These are phyloP conservation scores for Procavia capensis DNA, from an alignment of 2,113 vertebrate genomes.

Conservation along the genomic window DNA sequence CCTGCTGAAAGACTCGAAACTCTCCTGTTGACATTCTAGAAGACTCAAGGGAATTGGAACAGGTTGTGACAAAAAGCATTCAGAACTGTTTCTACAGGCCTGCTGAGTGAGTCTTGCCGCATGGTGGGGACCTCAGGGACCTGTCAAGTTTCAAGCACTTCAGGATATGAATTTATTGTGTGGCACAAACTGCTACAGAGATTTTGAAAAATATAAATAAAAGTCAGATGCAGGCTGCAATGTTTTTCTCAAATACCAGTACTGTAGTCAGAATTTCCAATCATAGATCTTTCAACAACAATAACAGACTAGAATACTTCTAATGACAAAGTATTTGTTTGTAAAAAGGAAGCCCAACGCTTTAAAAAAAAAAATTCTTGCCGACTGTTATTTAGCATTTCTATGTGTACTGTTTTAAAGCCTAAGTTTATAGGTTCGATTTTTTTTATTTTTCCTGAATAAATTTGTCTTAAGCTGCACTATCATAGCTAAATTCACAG, in stretches of 20 bases:
- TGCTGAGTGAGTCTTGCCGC: background rate
- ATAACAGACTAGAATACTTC: background rate
- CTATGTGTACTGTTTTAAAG: conserved; percentile 22
- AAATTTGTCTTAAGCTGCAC: background rate
- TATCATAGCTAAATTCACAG: background rate
- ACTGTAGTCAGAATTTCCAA: background rate
- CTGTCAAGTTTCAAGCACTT: background rate
- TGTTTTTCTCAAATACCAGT: background rate
- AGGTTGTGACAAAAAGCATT: background rate
- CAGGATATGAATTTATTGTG: background rate
- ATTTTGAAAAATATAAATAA: conserved; percentile 1
- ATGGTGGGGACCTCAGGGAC: background rate
- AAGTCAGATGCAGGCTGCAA: background rate
- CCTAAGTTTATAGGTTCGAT: background rate
- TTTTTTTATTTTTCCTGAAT: background rate
- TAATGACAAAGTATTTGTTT: background rate
- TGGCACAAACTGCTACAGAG: background rate
- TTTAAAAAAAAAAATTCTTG: background rate
- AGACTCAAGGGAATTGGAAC: background rate
- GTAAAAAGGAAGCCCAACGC: background rate
- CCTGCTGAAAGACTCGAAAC: background rate
- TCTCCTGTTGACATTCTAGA: background rate
- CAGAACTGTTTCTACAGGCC: background rate
- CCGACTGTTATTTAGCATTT: background rate
- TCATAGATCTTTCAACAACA: background rate